Base-by-base conservation (phyloP, 2,113 vertebrate species). In the Phylloscopus trochiloides region DNA sequence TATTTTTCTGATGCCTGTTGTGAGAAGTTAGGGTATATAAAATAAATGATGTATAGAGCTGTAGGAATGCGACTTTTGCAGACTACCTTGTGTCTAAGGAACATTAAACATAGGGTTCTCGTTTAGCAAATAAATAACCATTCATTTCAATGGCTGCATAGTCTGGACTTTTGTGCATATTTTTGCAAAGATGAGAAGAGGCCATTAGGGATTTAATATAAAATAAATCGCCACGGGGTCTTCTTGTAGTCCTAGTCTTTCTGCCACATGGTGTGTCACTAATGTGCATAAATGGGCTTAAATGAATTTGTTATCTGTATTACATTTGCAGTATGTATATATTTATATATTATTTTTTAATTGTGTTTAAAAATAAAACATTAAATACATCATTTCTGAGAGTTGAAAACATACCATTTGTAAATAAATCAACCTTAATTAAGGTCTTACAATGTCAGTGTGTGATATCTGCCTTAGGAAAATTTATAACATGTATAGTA, bases 331-430 rank as follows among this genome's bases (percentile, higher is more conserved):
- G 98, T 99, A 99, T 99, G 99, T 99, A 99, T 99, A 99, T 99
- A 99, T 99, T 99, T 99, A 99, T 99, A 99, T 99, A 99, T 99
- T 99, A 99, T 99, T 98, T 99, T 99, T 99, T 99, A 99, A 99
- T 99, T 99, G 98, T 99, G 98, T 99, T 99, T 99, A 99, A 99
- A 98, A 99, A 99, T 99, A 99, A 99, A 99, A 97, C 98, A 99
- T 99, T 98, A 98, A 99, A 98, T 98, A 97, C 98, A 98, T 98
- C 98, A 98, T 99, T 99, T 99, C 98, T 96, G 95, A 97, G 97
- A 98, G 96, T 70, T 98, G 98, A 98, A 99, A 99, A 99, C 98
- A 97, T 98, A 98, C 97, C 95, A 96, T 98, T 98, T 98, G 98
- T 98, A 99, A 99, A 99, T 99, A 99, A 99, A 99, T 99, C 99